Conservation (phyloP, 2,888 invertebrate genomes). For the Parnassius smintheus region DNA sequence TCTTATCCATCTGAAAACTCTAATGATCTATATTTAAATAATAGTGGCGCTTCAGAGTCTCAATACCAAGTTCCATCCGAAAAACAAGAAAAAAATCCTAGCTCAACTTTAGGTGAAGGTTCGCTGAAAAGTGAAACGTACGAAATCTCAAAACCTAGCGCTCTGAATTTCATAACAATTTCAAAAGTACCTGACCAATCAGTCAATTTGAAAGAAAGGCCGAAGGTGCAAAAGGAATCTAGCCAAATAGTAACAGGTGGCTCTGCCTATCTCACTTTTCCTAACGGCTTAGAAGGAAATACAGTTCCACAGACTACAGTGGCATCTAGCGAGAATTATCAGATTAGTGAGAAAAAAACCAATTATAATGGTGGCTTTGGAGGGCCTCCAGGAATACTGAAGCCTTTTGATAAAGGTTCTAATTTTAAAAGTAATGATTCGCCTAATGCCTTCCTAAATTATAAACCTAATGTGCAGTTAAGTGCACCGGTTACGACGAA, state of each 20-base stretch:
- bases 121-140: neutral
- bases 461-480: slow-evolving; percentile 2
- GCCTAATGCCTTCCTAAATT: neutral
- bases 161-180: neutral
- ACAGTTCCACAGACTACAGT: neutral
- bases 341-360: slow-evolving; percentile 32
- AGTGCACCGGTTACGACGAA: neutral
- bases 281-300: neutral
- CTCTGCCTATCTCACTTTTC: neutral
- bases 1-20: slow-evolving; percentile 22
- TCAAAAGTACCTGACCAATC: slow-evolving; percentile 1
- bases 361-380: slow-evolving; percentile 53
- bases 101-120: neutral
- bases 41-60: slow-evolving; percentile 17
- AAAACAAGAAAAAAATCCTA: slow-evolving; percentile 6
- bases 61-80: neutral
- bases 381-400: slow-evolving; percentile 34
- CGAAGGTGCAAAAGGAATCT: slow-evolving; percentile 11
- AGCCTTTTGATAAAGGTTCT: slow-evolving; percentile 24
- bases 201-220: neutral
- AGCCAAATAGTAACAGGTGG: neutral
- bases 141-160: slow-evolving; percentile 10
- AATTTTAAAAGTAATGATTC: slow-evolving; percentile 2
- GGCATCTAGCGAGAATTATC: neutral
- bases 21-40: slow-evolving; percentile 23